Percentiles rank a stretch among this genome's conserved stretches.
Conservation (phyloP, 2,113 vertebrate genomes). For the Actenoides lindsayi region DNA sequence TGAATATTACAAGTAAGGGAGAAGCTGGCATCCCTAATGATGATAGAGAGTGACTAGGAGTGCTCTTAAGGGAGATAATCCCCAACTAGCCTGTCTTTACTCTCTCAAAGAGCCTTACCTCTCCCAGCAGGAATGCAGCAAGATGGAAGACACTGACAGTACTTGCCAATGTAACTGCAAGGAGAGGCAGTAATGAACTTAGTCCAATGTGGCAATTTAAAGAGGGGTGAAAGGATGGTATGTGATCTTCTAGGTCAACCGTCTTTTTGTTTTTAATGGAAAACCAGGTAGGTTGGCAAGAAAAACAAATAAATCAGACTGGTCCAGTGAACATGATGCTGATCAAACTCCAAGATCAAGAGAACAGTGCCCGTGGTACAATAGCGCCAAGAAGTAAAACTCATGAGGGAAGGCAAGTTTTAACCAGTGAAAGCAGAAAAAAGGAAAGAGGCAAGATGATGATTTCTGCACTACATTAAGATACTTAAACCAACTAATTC, state of each 20-base stretch:
- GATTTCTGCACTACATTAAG: neutral
- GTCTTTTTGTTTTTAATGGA: neutral
- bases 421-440: neutral
- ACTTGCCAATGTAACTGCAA: neutral
- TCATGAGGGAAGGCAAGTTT: neutral
- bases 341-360: neutral
- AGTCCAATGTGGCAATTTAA: neutral
- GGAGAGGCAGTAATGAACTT: neutral
- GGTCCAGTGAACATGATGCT: neutral
- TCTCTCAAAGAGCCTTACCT: neutral
- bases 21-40: neutral
- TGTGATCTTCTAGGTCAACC: neutral
- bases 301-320: neutral
- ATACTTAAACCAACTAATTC: neutral
- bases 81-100: neutral
- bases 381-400: neutral
- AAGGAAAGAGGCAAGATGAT: neutral
- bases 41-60: neutral
- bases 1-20: neutral
- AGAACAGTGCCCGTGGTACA: neutral
- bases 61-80: neutral
- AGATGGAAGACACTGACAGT: neutral
- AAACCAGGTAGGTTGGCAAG: neutral
- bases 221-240: neutral
- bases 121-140: neutral